A percentile compares a stretch with the other conserved stretches of the same genome.
Conservation (phyloP, 2,113 vertebrate genomes). For the Myiozetetes cayanensis region DNA sequence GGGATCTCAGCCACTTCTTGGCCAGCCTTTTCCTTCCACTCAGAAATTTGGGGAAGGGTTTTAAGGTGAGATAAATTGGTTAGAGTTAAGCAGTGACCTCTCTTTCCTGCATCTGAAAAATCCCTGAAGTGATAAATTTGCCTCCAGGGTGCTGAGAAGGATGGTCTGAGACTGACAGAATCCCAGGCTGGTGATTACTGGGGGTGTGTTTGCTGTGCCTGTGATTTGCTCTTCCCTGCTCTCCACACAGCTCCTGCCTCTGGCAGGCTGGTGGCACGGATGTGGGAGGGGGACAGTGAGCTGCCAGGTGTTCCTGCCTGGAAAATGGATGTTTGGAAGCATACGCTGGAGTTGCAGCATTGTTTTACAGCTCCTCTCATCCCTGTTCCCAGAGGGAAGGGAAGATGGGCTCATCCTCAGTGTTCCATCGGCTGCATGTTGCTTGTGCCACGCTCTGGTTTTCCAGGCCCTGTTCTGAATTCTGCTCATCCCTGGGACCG, state of each 20-base stretch:
- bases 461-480: neutral
- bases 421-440: rapidly evolving
- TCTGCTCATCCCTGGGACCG: neutral
- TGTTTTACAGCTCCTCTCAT: neutral
- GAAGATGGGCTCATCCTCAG: neutral
- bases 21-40: neutral
- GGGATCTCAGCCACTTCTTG: neutral
- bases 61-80: neutral
- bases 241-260: neutral
- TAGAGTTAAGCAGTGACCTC: neutral
- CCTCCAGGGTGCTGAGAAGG: neutral
- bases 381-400: neutral
- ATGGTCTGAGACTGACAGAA: rapidly evolving
- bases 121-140: rapidly evolving
- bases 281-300: rapidly evolving
- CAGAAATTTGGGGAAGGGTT: neutral
- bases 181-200: neutral
- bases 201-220: rapidly evolving
- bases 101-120: neutral
- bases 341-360: rapidly evolving
- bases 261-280: neutral
- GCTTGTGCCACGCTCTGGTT: rapidly evolving
- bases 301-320: neutral
- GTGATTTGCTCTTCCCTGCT: neutral
- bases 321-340: neutral